Evolutionary conservation across 1,140 invertebrate species (phyloP), one percentile per base, ranked within the genome.

Genomic region (Lasaia peninsularis): DNA sequence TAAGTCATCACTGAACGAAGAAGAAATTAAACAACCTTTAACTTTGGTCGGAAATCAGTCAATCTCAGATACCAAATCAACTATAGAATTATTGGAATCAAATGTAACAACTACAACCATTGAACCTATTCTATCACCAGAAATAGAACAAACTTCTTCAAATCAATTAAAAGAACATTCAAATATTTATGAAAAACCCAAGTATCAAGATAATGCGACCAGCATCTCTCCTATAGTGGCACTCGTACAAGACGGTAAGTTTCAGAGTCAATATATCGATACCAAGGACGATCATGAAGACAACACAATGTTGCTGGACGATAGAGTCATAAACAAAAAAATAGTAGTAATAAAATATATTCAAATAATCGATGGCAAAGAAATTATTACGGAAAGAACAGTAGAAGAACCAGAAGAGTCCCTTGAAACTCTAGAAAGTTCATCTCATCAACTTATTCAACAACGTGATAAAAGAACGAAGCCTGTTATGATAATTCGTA

Each of bases 361-460:
- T 2, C 92, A 93, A 0, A 93, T 96, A 6, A 92, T 95, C 40
- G 93, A 96, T 83, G 95, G 95, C 0, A 93, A 95, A 86, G 92
- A 94, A 80, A 90, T 91, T 53, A 90, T 92, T 0, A 91, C 90
- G 2, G 93, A 94, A 77, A 91, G 94, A 85, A 24, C 32, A 6
- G 28, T 52, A 16, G 50, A 52, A 52, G 50, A 33, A 14, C 28
- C 50, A 2, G 24, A 52, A 14, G 12, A 52, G 1, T 44, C 18
- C 11, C 18, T n/a, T 20, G 40, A 44, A 16, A 33, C 10, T 33
- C 2, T 16, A 33, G 10, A 10, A 52, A 28, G n/a, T 14, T 32
- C 7, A 2, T 7, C n/a, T 7, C 8, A 9, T 16, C 24, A 31
- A 33, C 0, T 52, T 9, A 7, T 31, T 4, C 24, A 52, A 33